Conservation (phyloP, 2,888 invertebrate genomes). For the Dicycla oo region DNA sequence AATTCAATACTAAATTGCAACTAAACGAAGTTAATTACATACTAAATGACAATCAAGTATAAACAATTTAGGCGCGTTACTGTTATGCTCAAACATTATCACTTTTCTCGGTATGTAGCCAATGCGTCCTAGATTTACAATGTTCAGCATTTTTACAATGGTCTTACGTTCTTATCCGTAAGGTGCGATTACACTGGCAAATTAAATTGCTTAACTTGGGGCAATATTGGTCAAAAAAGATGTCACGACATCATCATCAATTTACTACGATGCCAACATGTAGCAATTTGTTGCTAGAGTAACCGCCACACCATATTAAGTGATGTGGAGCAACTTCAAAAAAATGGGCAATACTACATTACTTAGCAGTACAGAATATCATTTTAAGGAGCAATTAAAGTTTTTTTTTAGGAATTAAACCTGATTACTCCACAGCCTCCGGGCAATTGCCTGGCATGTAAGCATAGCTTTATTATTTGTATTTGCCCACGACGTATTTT, state of each 20-base stretch:
- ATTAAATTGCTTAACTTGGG: conserved; percentile 6
- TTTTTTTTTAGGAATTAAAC: neutral
- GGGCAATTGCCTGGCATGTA: conserved; percentile 2
- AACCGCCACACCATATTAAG: neutral
- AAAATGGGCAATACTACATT: too few species aligned
- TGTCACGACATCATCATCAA: neutral
- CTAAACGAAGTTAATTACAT: conserved; percentile 42
- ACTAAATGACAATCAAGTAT: conserved; percentile 37
- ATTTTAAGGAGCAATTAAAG: neutral
- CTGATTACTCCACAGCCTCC: neutral
- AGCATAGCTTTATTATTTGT: conserved; percentile 57
- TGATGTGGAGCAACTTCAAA: neutral
- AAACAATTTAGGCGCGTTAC: conserved; percentile 46
- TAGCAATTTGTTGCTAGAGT: neutral
- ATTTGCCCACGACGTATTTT: conserved; percentile 66
- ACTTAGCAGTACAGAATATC: too few species aligned
- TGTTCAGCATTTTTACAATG: conserved; percentile 57
- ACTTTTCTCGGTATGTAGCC: conserved; percentile 53
- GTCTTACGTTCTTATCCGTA: conserved; percentile 61
- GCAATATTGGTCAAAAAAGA: conserved; percentile 1
- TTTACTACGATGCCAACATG: neutral
- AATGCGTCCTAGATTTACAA: conserved; percentile 61
- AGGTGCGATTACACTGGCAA: neutral
- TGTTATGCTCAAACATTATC: conserved; percentile 45
- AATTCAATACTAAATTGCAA: conserved; percentile 26